phyloP scores from a whole-genome alignment of 2,888 invertebrate genomes.

The Drosophila recens region DNA sequence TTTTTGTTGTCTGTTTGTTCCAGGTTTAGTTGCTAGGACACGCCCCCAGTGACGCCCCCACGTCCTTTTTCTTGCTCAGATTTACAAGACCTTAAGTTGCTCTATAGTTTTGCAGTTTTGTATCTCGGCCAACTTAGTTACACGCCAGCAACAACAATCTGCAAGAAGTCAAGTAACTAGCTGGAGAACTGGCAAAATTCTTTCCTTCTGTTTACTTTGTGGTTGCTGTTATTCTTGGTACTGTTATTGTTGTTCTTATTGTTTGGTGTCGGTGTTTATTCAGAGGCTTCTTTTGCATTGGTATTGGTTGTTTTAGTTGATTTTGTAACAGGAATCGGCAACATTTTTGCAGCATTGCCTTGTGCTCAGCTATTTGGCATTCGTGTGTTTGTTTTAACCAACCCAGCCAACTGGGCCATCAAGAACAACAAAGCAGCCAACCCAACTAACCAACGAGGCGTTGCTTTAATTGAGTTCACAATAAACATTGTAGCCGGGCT shows the following conservation, averaged over 20 bases:
- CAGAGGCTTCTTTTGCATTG: constrained; percentile 62
- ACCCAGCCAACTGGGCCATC: constrained; percentile 8
- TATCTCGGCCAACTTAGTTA: constrained; percentile 35
- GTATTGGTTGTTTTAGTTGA: constrained; percentile 53
- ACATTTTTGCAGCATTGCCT: constrained; percentile 52
- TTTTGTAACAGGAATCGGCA: constrained; percentile 56
- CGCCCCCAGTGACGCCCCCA: constrained; percentile 14
- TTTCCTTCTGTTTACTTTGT: constrained; percentile 45
- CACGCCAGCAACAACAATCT: constrained; percentile 42
- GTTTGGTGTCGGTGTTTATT: constrained; percentile 54
- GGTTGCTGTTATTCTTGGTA: constrained; percentile 22
- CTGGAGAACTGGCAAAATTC: constrained; percentile 31
- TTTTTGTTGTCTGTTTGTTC: constrained; percentile 10
- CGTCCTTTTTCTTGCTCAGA: background rate
- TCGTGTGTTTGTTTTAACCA: constrained; percentile 46
- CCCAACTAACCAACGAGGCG: constrained; percentile 47
- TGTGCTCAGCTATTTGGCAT: constrained; percentile 35
- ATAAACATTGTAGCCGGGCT: constrained; percentile 45
- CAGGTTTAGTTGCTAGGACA: constrained; percentile 42
- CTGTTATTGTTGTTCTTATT: constrained; percentile 18
- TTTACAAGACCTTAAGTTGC: constrained; percentile 13
- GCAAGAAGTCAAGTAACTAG: constrained; percentile 33
- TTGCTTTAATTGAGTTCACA: constrained; percentile 63
- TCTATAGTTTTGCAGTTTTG: constrained; percentile 28
- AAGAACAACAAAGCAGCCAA: constrained; percentile 8